Base-by-base conservation (phyloP, 2,797 vertebrate species). In the Myotis daubentonii region DNA sequence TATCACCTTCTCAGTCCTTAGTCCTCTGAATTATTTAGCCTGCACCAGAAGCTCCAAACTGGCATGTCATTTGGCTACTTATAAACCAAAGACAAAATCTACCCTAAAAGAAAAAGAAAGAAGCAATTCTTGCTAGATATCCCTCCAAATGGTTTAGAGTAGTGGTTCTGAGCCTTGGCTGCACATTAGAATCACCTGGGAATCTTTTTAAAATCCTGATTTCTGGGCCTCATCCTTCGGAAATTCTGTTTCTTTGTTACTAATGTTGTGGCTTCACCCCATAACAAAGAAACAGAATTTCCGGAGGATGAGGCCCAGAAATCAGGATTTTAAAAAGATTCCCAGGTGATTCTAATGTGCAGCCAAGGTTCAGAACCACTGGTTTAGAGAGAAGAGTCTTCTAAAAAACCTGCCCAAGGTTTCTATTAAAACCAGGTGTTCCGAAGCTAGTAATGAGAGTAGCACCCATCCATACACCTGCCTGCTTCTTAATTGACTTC, bases 391-490 rank as follows among this genome's bases (percentile, higher is more conserved):
- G 51, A 44, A 57, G n/a, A 57, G n/a, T 71, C 71, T 84, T 36
- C 83, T 93, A 47, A 86, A 92, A n/a, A 25, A 65, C 53, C 41
- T 89, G 47, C 53, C 60, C 78, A 22, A 28, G 55, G 66, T 80
- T 89, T 83, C 87, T 53, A 55, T 49, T 70, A 87, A 93, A 85
- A 76, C 76, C 36, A 84, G 81, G 65, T 68, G 30, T 96, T 93
- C 53, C 84, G 76, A 91, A 94, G 81, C 23, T 17, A 53, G 12
- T 79, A 71, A 72, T 71, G 81, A 53, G 84, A 92, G 30, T 5
- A 62, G 41, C 17, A 92, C 8, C 44, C 16, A 36, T 23, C 36
- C 66, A 36, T 20, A 36, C 66, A 53, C 38, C 76, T 47, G 53
- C 17, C 68, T 87, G 60, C 23, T 92, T 88, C 66, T 80, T 90